phyloP scores from a whole-genome alignment of 2,113 vertebrate genomes.

The Eurypyga helias region DNA sequence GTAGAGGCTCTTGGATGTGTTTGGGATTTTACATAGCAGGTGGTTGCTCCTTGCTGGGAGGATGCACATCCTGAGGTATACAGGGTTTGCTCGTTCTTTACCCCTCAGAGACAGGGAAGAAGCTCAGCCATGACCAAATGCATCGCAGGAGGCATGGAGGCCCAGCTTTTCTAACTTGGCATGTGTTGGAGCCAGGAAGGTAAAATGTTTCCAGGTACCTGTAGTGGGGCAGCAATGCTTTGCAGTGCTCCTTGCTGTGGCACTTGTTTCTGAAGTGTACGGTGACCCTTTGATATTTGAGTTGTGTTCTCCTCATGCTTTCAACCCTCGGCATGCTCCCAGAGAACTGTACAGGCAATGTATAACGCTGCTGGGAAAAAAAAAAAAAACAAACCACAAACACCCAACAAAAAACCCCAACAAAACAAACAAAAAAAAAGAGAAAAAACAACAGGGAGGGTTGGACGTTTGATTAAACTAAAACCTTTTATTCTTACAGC shows the following conservation, averaged over 20 bases:
- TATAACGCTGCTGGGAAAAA: neutral
- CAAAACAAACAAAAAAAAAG: too few species aligned
- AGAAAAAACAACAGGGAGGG: neutral
- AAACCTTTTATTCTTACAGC: neutral
- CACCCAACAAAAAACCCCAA: too few species aligned
- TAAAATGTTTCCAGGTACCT: neutral
- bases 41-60: neutral
- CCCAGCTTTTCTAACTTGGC: neutral
- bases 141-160: neutral
- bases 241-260: neutral
- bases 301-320: neutral
- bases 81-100: neutral
- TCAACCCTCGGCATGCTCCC: neutral
- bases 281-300: neutral
- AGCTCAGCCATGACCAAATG: neutral
- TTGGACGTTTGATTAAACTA: neutral
- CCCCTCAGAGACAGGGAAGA: neutral
- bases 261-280: neutral
- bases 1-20: neutral
- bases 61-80: neutral
- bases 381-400: too few species aligned
- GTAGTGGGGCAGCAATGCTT: neutral
- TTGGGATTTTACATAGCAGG: neutral
- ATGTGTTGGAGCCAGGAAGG: neutral
- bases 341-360: neutral